Base-by-base conservation (phyloP, 2,113 vertebrate species). In the Tyrannus savana region DNA sequence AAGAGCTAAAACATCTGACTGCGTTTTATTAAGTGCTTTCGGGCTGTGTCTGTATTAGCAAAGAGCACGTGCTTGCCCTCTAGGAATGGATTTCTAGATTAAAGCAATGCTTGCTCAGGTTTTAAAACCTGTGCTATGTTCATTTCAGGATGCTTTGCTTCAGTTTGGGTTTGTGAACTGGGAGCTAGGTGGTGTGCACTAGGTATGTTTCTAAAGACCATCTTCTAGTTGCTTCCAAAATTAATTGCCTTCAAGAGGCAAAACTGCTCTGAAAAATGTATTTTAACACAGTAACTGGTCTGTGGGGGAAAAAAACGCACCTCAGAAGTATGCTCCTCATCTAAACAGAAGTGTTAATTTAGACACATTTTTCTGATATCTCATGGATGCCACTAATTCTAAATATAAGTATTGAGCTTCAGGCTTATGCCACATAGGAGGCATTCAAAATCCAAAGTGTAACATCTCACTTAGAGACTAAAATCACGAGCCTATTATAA, bases 201-300 rank as follows among this genome's bases (percentile, higher is more conserved):
- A 76, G 22, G 18, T 44, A 37, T 2, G 3, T 33, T 19, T 92
- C 46, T 53, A 42, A 83, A 53, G 39, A 19, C 3, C 23, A 24
- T 37, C 35, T 67, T 84, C 41, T 14, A 49, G 52, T 37, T 67
- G 35, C 14, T 49, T 79, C 17, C 60, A 89, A 55, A 89, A 84
- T 23, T 9, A 73, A 67, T 50, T 1, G 1, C 4, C 8, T 60
- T 4, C 1, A 0, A 42, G 47, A 44, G 17, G 42, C 42, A 44
- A 42, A 42, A 67, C 27, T 88, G 52, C 46, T 88, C 59, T 62
- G 41, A 27, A 44, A 84, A 73, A 13, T 49, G 14, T 73, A 59
- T 52, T 3, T 1, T 12, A 41, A 44, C n/a, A 53, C 7, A 53
- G n/a, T 37, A 53, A 64, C 16, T 47, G 30, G 18, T 4, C 27